These are phyloP conservation scores for Nebria brevicollis DNA, from an alignment of 2,888 invertebrate genomes.

Conservation along the genomic window DNA sequence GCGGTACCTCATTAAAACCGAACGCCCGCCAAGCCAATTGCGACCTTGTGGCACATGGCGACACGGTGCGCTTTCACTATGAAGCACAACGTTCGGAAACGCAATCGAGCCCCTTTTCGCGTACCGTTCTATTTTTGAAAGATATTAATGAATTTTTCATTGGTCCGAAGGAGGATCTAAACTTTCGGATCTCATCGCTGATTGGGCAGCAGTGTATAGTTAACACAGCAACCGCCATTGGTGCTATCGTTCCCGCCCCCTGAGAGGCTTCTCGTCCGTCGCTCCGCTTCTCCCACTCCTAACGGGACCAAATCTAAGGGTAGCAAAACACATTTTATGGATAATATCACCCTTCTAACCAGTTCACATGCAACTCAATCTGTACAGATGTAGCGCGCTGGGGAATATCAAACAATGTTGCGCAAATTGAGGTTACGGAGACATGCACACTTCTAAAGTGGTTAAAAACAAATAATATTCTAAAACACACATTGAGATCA, in stretches of 20 bases:
- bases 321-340: conserved; percentile 7
- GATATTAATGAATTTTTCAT: conserved; percentile 67
- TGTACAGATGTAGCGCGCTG: conserved; percentile 59
- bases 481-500: too few species aligned
- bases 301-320: neutral
- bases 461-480: too few species aligned
- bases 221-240: conserved; percentile 60
- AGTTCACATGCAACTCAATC: conserved; percentile 58
- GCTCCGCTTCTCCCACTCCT: conserved; percentile 19
- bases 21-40: conserved; percentile 49
- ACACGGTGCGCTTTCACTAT: neutral
- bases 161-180: conserved; percentile 63
- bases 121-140: conserved; percentile 64
- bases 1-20: conserved; percentile 61
- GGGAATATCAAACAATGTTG: neutral
- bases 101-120: conserved; percentile 32
- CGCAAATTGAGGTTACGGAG: neutral
- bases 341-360: conserved; percentile 1
- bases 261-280: neutral
- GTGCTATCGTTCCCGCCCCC: conserved; percentile 46
- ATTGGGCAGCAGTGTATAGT: conserved; percentile 59
- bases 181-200: conserved; percentile 54
- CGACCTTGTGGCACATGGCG: conserved; percentile 60
- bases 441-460: neutral
- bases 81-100: neutral